Base-by-base conservation (phyloP, 2,888 invertebrate species). In the Punctoribates punctum region DNA sequence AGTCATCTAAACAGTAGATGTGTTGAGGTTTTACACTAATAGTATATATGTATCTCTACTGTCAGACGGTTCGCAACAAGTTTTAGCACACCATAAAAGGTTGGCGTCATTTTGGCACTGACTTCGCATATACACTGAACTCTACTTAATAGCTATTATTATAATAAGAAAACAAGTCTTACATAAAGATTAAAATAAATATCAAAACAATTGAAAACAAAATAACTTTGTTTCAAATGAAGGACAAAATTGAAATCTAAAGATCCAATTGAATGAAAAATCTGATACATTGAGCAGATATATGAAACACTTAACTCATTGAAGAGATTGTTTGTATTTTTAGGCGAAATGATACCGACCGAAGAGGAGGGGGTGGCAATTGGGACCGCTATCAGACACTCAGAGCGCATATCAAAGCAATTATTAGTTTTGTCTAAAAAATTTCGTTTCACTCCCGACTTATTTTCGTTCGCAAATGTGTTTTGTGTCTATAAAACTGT, bases 31-130 rank as follows among this genome's bases (percentile, higher is more conserved):
- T 23, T 60, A 60, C 2, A 29, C 8, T 27, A 27, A 62, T 13
- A 23, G 25, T 11, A 17, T 27, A 17, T 38, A 1, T 38, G 25
- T 67, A 27, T 38, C 67, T 29, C 29, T 1, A 38, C 38, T 27
- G 20, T 6, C 54, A 54, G 54, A 20, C 54, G n/a, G 54, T 54
- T 54, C 20, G n/a, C 34, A 67, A 29, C 11, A 67, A 38, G 38
- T 67, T 38, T 67, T 27, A 67, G 23, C 65, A 67, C 42, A 38
- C 67, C 67, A 67, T 67, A 38, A 38, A 67, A 17, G 67, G 67
- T 67, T 67, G 38, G 38, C 11, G n/a, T 67, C 3, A 67, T 27
- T 67, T 67, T 67, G 67, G 67, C 67, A 67, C 67, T 38, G 9
- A 67, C 38, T 67, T 29, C 65, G 23, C 3, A 15, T 6, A 9